phyloP scores from a whole-genome alignment of 2,797 vertebrate genomes.

The Tokudaia tokunoshimensis region DNA sequence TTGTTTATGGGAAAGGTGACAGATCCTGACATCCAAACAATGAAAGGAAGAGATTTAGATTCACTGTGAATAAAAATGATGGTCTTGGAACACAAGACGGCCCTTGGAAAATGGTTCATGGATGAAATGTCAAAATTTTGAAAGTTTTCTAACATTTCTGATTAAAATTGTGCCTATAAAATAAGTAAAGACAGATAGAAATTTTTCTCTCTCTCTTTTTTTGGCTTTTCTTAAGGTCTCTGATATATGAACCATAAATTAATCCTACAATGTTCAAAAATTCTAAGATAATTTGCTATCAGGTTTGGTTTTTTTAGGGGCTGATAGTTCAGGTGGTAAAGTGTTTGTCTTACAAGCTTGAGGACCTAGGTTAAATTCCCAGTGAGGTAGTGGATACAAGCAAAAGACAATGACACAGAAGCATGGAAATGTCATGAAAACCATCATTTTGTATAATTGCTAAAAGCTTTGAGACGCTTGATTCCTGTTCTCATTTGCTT shows the following conservation, averaged over 20 bases:
- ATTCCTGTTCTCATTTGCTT: too few relatives aligned
- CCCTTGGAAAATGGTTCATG: slow-evolving; percentile 65
- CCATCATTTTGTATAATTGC: neutral
- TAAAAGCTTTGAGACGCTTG: neutral
- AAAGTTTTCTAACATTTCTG: slow-evolving; percentile 20
- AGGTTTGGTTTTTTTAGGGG: slow-evolving; percentile 52
- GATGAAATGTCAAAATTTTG: slow-evolving; percentile 34
- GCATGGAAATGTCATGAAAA: neutral
- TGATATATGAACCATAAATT: slow-evolving; percentile 71
- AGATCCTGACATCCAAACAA: slow-evolving; percentile 78
- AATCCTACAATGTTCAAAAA: slow-evolving; percentile 67
- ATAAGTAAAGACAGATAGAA: slow-evolving; percentile 42
- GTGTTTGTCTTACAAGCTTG: neutral
- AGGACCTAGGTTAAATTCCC: neutral
- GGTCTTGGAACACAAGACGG: neutral
- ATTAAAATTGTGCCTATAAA: slow-evolving; percentile 22
- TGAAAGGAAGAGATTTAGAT: slow-evolving; percentile 80
- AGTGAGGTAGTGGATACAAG: neutral
- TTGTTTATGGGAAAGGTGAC: slow-evolving; percentile 83
- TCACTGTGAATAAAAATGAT: slow-evolving; percentile 75
- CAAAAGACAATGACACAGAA: neutral
- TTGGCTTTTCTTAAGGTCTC: neutral
- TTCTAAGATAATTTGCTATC: slow-evolving; percentile 18
- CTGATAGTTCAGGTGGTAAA: neutral
- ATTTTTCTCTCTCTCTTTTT: slow-evolving; percentile 43